A percentile compares a stretch with the other conserved stretches of the same genome.
phyloP scores from a whole-genome alignment of 64 coral and sea anemone species.

The Stichodactyla mertensii region DNA sequence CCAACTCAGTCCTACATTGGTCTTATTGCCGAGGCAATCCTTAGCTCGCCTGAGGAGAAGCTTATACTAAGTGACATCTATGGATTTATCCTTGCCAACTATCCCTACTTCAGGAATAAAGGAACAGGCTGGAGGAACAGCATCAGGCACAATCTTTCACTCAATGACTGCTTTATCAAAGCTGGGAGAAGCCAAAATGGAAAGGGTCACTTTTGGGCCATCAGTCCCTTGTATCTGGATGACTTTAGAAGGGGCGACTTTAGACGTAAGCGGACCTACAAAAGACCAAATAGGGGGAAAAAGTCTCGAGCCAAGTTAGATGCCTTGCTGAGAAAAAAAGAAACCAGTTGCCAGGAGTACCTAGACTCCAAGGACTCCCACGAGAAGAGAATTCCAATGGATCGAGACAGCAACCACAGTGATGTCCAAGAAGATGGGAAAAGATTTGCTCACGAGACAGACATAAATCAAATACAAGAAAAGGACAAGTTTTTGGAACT shows the following conservation, averaged over 20 bases:
- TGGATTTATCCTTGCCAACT: slow-evolving; percentile 45
- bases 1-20: slow-evolving; percentile 65
- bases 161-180: slow-evolving; percentile 63
- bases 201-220: slow-evolving; percentile 66
- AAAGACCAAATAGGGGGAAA: slow-evolving; percentile 29
- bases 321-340: slow-evolving; percentile 20
- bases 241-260: slow-evolving; percentile 64
- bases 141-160: slow-evolving; percentile 61
- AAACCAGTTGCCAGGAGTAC: slow-evolving; percentile 9
- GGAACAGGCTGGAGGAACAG: slow-evolving; percentile 68
- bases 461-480: background rate
- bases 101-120: slow-evolving; percentile 66
- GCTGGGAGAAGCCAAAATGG: slow-evolving; percentile 59
- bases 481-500: slow-evolving; percentile 1
- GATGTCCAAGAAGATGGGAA: background rate
- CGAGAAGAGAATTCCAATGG: background rate
- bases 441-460: background rate
- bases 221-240: slow-evolving; percentile 33
- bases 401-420: background rate
- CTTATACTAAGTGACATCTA: slow-evolving; percentile 65
- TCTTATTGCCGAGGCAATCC: slow-evolving; percentile 55
- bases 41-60: slow-evolving; percentile 55
- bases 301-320: slow-evolving; percentile 1
- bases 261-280: slow-evolving; percentile 44
- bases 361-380: background rate